Base-by-base conservation (phyloP, 2,888 invertebrate species). In the Agrypnus murinus region DNA sequence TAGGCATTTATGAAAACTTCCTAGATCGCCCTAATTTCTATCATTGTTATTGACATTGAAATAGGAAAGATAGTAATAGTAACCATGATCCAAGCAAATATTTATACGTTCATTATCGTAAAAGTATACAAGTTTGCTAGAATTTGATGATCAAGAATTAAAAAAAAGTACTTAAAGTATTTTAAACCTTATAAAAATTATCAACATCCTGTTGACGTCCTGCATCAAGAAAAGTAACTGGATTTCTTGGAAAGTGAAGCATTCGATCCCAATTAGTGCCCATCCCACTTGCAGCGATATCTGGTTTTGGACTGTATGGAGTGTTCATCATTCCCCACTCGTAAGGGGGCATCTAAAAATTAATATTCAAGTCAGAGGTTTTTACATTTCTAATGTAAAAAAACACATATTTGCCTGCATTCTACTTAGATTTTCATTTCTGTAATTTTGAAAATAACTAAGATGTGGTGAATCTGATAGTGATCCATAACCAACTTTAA, bases 161-260 rank as follows among this genome's bases (percentile, higher is more conserved):
- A n/a, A n/a, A n/a, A n/a, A n/a, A n/a, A n/a, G n/a, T n/a, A n/a
- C n/a, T n/a, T n/a, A n/a, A n/a, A n/a, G n/a, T n/a, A n/a, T n/a
- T n/a, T n/a, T n/a, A 34, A 76, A 87, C 87, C 78, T 85, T 83
- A 73, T 86, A 87, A 72, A 87, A 86, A 73, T 86, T 80, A 70
- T 87, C 86, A 32, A 87, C 83, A 81, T 87, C 87, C 60, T 80
- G 80, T 73, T 84, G 85, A 48, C 85, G 80, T 8, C 75, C 82
- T 7, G 80, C 73, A 79, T 87, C 86, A 36, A 86, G 77, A 81
- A 85, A 84, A 40, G 82, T 83, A 64, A 86, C 82, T 36, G 81
- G 75, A 4, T 85, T 82, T 10, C 75, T 76, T 0, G 86, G 85
- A 64, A 85, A 77, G 34, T 77, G 77, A 17, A 84, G 74, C 68